These are phyloP conservation scores for Pitangus sulphuratus DNA, from an alignment of 2,797 vertebrate species.

Conservation along the genomic window DNA sequence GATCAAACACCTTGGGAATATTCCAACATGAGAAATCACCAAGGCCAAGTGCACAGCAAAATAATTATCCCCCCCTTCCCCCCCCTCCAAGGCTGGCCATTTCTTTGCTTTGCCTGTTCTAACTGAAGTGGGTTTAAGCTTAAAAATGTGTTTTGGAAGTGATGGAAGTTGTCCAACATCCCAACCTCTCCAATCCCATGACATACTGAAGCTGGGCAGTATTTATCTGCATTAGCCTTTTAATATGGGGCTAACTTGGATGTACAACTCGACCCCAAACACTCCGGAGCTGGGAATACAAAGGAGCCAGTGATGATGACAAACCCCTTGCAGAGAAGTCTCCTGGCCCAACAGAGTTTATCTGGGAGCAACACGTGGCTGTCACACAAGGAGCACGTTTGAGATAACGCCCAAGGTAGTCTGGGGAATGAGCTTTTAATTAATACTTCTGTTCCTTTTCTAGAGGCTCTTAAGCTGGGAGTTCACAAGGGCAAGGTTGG, in stretches of 20 bases:
- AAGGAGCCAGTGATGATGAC: accelerated
- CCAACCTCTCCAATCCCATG: neutral
- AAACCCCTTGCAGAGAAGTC: neutral
- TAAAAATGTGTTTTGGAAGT: neutral
- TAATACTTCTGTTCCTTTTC: neutral
- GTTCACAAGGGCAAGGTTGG: neutral
- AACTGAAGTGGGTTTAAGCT: neutral
- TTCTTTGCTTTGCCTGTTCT: neutral
- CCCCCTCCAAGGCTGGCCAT: neutral
- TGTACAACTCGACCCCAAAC: neutral
- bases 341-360: neutral
- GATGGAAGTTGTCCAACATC: accelerated
- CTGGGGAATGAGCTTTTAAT: neutral
- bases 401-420: neutral
- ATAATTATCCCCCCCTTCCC: too few species aligned
- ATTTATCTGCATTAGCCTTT: neutral
- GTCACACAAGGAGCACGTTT: accelerated
- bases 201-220: accelerated
- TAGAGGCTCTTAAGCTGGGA: neutral
- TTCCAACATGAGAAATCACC: neutral
- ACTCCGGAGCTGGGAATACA: neutral
- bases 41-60: accelerated
- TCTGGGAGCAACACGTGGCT: neutral
- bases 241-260: accelerated
- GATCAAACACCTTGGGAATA: accelerated